Base-by-base conservation (phyloP, 2,797 vertebrate species). In the Hydrophis major region DNA sequence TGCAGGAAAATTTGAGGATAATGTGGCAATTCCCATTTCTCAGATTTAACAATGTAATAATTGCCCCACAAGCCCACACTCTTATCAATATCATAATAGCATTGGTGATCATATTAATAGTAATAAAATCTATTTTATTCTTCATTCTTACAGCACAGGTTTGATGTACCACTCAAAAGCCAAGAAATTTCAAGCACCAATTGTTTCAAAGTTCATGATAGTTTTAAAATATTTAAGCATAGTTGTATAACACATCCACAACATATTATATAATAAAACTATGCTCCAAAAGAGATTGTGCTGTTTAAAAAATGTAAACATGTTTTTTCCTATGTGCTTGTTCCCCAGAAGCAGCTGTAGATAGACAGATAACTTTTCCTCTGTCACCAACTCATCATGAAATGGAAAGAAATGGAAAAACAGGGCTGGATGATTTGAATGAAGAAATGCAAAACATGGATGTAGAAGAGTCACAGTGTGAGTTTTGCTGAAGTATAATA, bases 401-500 rank as follows among this genome's bases (percentile, higher is more conserved):
- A 89, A 98, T 98, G 86, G 99, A 99, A 96, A 99, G 98, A 97
- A 99, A 99, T 90, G 99, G 99, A 92, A 99, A 98, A 96, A 97
- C 98, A 83, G 97, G 98, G 60, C 95, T 99, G 94, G 98, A 96
- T 94, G 98, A 99, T 92, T 98, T 99, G 96, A 97, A 96, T 93
- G 99, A 99, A 96, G 99, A 99, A 97, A 98, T 99, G 96, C 99
- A 99, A 95, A 99, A 99, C 96, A 99, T 99, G 99, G 99, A 99
- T 97, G 98, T 99, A 74, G 99, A 99, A 93, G 99, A 99, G 93
- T 97, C 98, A 50, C 98, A 98, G 94, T 98, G 99, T 99, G 97
- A 98, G 98, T 97, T 95, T 92, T 87, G 89, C 92, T 94, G 57
- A 78, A 83, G 10, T 86, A 86, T 2, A 86, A 16, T 22, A 60